Conservation (phyloP, 2,888 invertebrate species). For the Aphodius sticticus region DNA sequence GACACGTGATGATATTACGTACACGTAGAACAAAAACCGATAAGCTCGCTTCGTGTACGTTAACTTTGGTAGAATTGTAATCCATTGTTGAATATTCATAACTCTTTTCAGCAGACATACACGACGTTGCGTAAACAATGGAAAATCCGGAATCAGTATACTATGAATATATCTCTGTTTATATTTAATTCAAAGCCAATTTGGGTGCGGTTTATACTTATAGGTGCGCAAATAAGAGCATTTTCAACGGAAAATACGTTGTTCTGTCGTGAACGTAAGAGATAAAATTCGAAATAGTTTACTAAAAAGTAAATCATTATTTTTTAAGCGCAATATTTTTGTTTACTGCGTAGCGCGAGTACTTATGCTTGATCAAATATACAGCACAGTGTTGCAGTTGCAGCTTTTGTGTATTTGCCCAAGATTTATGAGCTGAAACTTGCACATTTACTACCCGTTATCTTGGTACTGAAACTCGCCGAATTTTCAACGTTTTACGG, state of each 20-base stretch:
- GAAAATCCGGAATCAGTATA: background rate
- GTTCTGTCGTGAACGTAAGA: background rate
- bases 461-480: background rate
- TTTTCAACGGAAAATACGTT: background rate
- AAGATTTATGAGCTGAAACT: background rate
- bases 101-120: background rate
- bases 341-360: background rate
- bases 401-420: background rate
- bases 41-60: background rate
- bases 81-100: conserved; percentile 4
- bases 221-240: background rate
- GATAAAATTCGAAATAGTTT: background rate
- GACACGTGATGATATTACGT: too few species aligned
- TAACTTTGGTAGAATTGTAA: background rate
- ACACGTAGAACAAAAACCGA: background rate
- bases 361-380: background rate
- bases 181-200: background rate
- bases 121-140: background rate
- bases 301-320: background rate
- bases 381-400: background rate
- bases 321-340: background rate
- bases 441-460: background rate
- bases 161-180: background rate
- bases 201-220: background rate
- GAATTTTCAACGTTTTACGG: background rate